Conservation (phyloP, 2,888 invertebrate genomes). For the Drosophila merina region DNA sequence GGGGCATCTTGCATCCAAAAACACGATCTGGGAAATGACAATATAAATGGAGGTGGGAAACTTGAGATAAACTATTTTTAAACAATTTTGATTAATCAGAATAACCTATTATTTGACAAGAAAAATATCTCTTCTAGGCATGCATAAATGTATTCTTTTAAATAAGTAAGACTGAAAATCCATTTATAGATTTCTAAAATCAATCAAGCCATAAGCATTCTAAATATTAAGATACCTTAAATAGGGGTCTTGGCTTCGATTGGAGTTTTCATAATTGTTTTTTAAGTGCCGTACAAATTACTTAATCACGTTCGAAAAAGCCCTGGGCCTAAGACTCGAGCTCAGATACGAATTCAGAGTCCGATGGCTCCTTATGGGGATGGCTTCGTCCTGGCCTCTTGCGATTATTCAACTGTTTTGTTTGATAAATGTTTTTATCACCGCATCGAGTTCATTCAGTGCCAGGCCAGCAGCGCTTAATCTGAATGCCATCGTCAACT, state of each 20-base stretch:
- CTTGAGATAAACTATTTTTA: conserved; percentile 1
- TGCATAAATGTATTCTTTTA: neutral
- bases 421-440: conserved; percentile 84
- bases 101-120: neutral
- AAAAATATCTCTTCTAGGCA: neutral
- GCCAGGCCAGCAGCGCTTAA: conserved; percentile 83
- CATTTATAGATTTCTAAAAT: neutral
- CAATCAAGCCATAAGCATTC: conserved; percentile 5
- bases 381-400: conserved; percentile 46
- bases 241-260: conserved; percentile 15
- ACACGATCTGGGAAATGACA: conserved; percentile 72
- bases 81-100: neutral
- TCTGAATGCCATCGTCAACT: conserved; percentile 83
- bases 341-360: neutral
- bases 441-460: conserved; percentile 84
- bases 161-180: neutral
- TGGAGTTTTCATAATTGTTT: conserved; percentile 68
- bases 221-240: neutral
- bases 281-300: conserved; percentile 76
- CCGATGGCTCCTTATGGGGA: conserved; percentile 2
- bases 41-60: conserved; percentile 3
- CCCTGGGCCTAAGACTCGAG: conserved; percentile 9
- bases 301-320: conserved; percentile 60
- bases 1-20: conserved; percentile 48
- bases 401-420: conserved; percentile 81